Evolutionary conservation across 2,888 invertebrate genomes (phyloP), one percentile per base, ranked within the genome.

Genomic region (Eupithecia centaureata): DNA sequence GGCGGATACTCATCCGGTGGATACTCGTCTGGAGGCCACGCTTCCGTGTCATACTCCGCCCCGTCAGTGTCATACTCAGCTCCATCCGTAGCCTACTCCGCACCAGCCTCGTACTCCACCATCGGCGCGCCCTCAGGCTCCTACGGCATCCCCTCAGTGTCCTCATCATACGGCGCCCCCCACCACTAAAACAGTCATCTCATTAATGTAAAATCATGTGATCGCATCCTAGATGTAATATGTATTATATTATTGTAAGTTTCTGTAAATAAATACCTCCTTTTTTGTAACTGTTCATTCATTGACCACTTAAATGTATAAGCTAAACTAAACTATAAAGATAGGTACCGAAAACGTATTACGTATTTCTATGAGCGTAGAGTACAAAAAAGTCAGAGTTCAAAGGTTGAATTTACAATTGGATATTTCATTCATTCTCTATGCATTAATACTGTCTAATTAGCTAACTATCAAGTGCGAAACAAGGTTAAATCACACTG

Each of bases 261-360:
- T 91, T 93, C 92, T 94, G 94, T 94, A 94, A 94, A 94, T 94
- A 93, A 92, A 91, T 86, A 79, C 66, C 79, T 82, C 83, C 86
- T 88, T 89, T 87, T 70, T 87, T 85, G 81, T 86, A 85, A 76
- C 65, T 63, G 71, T 64, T 73, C 60, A 56, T 71, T 73, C 51
- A 70, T 76, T 76, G 47, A 38, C 10, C 13, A 30, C 10, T 13
- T 59, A 64, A 27, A 52, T 60, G 52, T 33, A 27, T 27, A 52
- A 27, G 52, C 27, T 27, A 15, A 27, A 5, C 27, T 52, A 27
- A 25, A 27, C 52, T 52, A 47, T 25, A 52, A 27, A 52, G n/a
- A n/a, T n/a, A n/a, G n/a, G n/a, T n/a, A n/a, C n/a, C n/a, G n/a
- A n/a, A n/a, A n/a, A n/a, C n/a, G n/a, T 2, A 42, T 10, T 47